phyloP scores from a whole-genome alignment of 1,140 invertebrate species.

The Condylostylus longicornis region DNA sequence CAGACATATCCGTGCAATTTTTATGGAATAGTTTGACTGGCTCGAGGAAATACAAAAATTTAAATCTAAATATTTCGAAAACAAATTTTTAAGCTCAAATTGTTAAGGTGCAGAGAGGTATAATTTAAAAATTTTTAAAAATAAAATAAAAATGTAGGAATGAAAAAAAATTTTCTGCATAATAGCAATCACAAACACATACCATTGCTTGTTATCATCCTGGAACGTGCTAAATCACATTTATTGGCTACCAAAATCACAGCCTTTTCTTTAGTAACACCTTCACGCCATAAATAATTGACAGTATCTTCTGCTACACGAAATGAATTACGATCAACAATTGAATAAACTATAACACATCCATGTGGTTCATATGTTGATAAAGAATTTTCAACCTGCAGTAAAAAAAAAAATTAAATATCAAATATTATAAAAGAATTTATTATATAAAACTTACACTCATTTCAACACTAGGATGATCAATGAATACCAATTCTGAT shows the following conservation, averaged over 20 bases:
- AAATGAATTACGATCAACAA: conserved; percentile 64
- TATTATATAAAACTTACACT: conserved; percentile 45
- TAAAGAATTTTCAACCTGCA: conserved; percentile 66
- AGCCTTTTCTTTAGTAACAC: conserved; percentile 61
- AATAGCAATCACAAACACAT: conserved; percentile 16
- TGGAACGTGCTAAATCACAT: conserved; percentile 72
- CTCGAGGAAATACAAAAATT: too few species aligned
- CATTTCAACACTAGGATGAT: conserved; percentile 73
- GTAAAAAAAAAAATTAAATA: conserved; percentile 1
- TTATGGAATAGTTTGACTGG: too few species aligned
- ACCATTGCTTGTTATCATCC: conserved; percentile 69
- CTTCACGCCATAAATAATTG: conserved; percentile 63
- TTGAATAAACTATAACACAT: conserved; percentile 77
- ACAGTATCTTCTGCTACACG: conserved; percentile 62
- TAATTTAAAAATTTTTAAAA: too few species aligned
- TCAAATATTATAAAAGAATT: not conserved
- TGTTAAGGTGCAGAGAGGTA: not conserved
- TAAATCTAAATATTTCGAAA: not conserved
- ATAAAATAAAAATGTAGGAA: too few species aligned
- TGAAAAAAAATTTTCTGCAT: not conserved
- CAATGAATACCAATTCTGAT: conserved; percentile 80
- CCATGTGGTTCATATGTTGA: conserved; percentile 78
- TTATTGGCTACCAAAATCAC: conserved; percentile 91
- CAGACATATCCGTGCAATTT: too few species aligned
- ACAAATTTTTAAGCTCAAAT: not conserved